Evolutionary conservation across 2,888 invertebrate genomes (phyloP), one percentile per base, ranked within the genome.

Genomic region (Galeopsomyia nigrocyanea): DNA sequence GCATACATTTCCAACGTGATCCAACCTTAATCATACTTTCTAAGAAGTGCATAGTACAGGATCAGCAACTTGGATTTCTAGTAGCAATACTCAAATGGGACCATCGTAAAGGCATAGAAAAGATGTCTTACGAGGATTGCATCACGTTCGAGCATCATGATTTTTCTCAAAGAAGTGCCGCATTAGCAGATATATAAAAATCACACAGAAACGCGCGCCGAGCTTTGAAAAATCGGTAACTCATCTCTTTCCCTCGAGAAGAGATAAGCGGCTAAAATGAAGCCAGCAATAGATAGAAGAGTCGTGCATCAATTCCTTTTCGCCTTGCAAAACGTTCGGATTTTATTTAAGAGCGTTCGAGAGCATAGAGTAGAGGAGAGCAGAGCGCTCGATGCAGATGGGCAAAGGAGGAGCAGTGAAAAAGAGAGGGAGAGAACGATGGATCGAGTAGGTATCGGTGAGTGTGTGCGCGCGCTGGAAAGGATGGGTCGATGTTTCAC

Each of bases 401-500:
- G 31, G 53, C 1, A 3, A 56, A n/a, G 46, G 17, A 51, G 51
- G 58, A 63, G 26, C n/a, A 17, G 47, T 17, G n/a, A 16, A 19
- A 46, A 14, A n/a, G 60, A 39, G 16, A 16, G 1, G 16, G 47
- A 39, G 19, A 7, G 31, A 50, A 62, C 26, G 47, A 51, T 26
- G 71, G 77, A 77, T 79, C 77, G 77, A 74, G 74, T 66, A 72
- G 71, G 75, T 70, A 76, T 76, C 75, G 77, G 73, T 49, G 74
- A 71, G 70, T 74, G 70, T 58, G 63, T 71, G 75, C 75, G 71
- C 72, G 75, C 75, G 71, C 75, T 39, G 77, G 79, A 77, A 79
- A 81, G 78, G 79, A 81, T 79, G 82, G 78, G 73, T 77, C 80
- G 79, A 82, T 82, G 81, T 81, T 81, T 81, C 82, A 81, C 82